Percentiles rank a stretch among this genome's conserved stretches.
phyloP scores from a whole-genome alignment of 1,140 invertebrate genomes.

The Caenorhabditis latens region DNA sequence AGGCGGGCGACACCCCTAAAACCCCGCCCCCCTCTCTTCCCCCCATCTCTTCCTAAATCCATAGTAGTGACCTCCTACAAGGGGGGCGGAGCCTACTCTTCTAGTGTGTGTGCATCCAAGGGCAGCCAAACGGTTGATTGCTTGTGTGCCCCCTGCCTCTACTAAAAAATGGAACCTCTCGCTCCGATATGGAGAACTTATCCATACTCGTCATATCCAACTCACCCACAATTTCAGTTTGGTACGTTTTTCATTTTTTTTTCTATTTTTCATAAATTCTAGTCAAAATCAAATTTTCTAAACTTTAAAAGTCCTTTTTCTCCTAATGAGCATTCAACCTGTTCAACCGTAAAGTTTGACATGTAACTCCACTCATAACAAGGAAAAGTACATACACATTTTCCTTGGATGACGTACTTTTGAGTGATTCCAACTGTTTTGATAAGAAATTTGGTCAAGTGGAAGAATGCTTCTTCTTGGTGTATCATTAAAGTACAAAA shows the following conservation, averaged over 20 bases:
- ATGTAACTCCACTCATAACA: too few relatives aligned
- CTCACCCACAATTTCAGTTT: conserved; percentile 27
- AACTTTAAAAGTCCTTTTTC: too few relatives aligned
- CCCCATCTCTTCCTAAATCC: not conserved
- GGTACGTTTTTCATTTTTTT: not conserved
- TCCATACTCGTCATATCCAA: conserved; percentile 36
- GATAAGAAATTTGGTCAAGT: too few relatives aligned
- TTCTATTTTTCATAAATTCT: not conserved
- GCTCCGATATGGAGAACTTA: conserved; percentile 53
- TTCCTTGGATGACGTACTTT: too few relatives aligned
- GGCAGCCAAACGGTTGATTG: conserved; percentile 59
- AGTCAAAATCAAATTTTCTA: not conserved
- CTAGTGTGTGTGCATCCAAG: conserved; percentile 57
- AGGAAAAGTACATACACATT: too few relatives aligned
- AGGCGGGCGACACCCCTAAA: not conserved
- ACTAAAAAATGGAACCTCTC: conserved; percentile 22
- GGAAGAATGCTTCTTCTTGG: too few relatives aligned
- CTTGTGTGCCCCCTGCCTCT: conserved; percentile 13
- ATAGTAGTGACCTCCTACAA: not conserved
- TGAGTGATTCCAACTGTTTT: too few relatives aligned
- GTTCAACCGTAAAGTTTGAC: too few relatives aligned
- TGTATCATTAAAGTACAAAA: too few relatives aligned
- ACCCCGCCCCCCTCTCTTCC: not conserved
- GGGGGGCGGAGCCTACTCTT: conserved; percentile 6
- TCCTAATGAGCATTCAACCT: too few relatives aligned